Base-by-base conservation (phyloP, 1,140 invertebrate genomes). In the Brachionus rotundiformis region DNA sequence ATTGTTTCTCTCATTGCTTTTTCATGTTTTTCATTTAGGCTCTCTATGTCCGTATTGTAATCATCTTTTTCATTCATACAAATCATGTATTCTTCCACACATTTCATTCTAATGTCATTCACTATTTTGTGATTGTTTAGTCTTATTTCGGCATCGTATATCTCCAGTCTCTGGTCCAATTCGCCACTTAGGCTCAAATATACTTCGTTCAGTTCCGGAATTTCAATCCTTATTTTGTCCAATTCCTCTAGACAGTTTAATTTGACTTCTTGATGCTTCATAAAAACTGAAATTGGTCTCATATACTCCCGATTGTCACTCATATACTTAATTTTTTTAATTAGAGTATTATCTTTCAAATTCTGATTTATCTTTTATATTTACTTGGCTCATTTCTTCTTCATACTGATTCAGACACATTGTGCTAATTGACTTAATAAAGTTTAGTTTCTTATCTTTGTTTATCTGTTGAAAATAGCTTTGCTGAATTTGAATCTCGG, bases 211-310 rank as follows among this genome's bases (percentile, higher is more conserved):
- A 73, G 19, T 19, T 73, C 68, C 13, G 33, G 19, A n/a, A 31
- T 44, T n/a, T 73, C 68, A 27, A 41, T 39, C 44, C 68, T 41
- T 4, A 73, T 23, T 19, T 44, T 41, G 16, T 73, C 68, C 5
- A 31, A 73, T 25, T 73, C 19, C 11, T 25, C 39, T 11, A 73
- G 27, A 27, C 25, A 8, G 1, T 41, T 47, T n/a, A 25, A 13
- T 13, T 73, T 73, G 36, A 44, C 39, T 19, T 73, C 16, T 47
- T 73, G 68, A 47, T 73, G 68, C 44, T 31, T 41, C 11, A 73
- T 23, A n/a, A 73, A 73, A 19, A 73, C n/a, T 19, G n/a, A 27
- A 25, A 73, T 41, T 6, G 68, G 68, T 44, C 41, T 73, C 1
- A 73, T 25, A 25, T 44, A 73, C n/a, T 27, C 3, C 3, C 11